Evolutionary conservation across 2,113 vertebrate genomes (phyloP).

Genomic region (Oncorhynchus gorbuscha): DNA sequence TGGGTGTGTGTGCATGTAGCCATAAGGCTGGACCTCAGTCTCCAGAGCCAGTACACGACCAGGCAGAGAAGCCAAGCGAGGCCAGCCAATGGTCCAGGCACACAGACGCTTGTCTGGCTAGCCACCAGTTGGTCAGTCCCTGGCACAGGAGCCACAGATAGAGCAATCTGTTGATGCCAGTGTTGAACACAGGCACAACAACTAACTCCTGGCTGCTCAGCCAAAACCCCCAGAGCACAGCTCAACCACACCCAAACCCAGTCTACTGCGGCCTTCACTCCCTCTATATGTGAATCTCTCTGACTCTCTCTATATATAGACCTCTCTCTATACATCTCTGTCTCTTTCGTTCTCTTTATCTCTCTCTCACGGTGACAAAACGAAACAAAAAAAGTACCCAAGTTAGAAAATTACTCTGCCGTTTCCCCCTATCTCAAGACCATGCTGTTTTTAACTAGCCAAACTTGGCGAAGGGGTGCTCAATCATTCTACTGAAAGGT

Average conservation of each 20-base stretch:
- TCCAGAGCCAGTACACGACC: neutral
- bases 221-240: slow-evolving; percentile 2
- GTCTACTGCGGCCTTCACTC: neutral
- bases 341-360: neutral
- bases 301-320: neutral
- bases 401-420: slow-evolving; percentile 19
- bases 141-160: slow-evolving; percentile 3
- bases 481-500: too few species aligned
- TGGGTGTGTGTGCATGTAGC: slow-evolving; percentile 3
- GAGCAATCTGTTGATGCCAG: slow-evolving; percentile 21
- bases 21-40: slow-evolving; percentile 32
- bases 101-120: slow-evolving; percentile 3
- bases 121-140: slow-evolving; percentile 8
- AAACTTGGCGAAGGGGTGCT: slow-evolving; percentile 10
- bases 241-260: neutral
- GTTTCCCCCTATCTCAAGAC: neutral
- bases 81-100: neutral
- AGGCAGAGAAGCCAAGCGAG: neutral
- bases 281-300: neutral
- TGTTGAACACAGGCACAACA: slow-evolving; percentile 10
- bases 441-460: slow-evolving; percentile 9
- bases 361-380: slow-evolving; percentile 5
- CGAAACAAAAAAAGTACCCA: slow-evolving; percentile 4
- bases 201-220: neutral
- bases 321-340: neutral